Base-by-base conservation (phyloP, 2,888 invertebrate genomes). In the Drosophila kokeensis region DNA sequence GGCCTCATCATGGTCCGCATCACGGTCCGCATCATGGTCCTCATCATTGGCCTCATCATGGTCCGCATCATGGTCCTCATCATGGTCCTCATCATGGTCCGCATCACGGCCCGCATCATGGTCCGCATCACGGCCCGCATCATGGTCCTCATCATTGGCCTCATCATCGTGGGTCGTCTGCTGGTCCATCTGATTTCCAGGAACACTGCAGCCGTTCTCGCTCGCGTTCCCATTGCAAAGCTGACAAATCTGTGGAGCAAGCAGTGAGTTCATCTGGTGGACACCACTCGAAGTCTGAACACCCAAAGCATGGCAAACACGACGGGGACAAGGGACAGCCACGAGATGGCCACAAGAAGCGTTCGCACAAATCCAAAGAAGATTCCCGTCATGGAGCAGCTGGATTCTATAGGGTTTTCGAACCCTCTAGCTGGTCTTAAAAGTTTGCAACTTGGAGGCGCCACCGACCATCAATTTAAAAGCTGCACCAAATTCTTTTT, bases 161-260 rank as follows among this genome's bases (percentile, higher is more conserved):
- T 30, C 15, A 32, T 32, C 42, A 53, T 15, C 54, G 49, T 42
- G 73, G 53, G 1, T 40, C 29, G 6, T 52, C 48, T 29, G 32
- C 15, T 21, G 53, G 54, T 13, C 55, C 29, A 45, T 21, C 21
- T 13, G 45, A 45, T 45, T 13, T 21, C 13, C 21, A 21, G 45
- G 21, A 45, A 1, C 21, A 45, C 45, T 13, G 61, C 13, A 36
- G 59, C 18, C 75, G 54, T 2, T 74, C 64, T 0, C 52, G 21
- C 11, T 66, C 80, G 2, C 65, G 48, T 2, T 55, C 54, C 32
- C 54, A 58, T n/a, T 34, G 54, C 45, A 53, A 40, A 29, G 53
- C 18, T 7, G 53, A 18, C 4, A 59, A 69, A 8, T 18, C 15
- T 8, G 15, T 21, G 27, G 65, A 65, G 27, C 29, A 50, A 2